Base-by-base conservation (phyloP, 1,140 invertebrate genomes). In the Calosoma granatense region DNA sequence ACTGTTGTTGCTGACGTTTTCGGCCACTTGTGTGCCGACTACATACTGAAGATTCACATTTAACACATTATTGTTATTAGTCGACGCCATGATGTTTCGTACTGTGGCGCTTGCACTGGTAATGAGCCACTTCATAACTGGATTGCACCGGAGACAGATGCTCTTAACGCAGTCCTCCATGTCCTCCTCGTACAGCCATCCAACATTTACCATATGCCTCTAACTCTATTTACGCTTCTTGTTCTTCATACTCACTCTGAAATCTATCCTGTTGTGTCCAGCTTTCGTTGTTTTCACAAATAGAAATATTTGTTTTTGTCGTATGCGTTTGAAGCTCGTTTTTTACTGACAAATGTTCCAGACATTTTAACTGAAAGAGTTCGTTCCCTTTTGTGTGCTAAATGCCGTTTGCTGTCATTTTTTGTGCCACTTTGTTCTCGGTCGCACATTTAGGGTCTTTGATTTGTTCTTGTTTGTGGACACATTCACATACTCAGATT, bases 51-150 rank as follows among this genome's bases (percentile, higher is more conserved):
- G 41, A 47, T 47, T 47, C 41, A 47, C 41, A 47, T 47, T 47
- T 47, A 47, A 47, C 41, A 47, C 41, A 47, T 47, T 47, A 47
- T 47, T 47, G 41, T 47, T 47, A 47, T 47, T 47, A 47, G 41
- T 47, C 41, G 41, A 17, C 41, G 41, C 41, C 41, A 47, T 47
- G n/a, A n/a, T n/a, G n/a, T n/a, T n/a, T n/a, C n/a, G n/a, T 6
- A 9, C 41, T 9, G 17, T 47, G 41, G 9, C 3, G 6, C 41
- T 47, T 47, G 41, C 41, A 47, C 41, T 17, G 41, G 9, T 47
- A 47, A 47, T 47, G 41, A 47, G 9, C 41, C 17, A 47, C 41
- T 47, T 17, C 17, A 47, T 47, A 47, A 47, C 41, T 47, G 41
- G 41, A 17, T 47, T 9, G 9, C 41, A 12, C 41, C 9, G 15